These are phyloP conservation scores for Stenodema calcarata DNA, from an alignment of 2,888 invertebrate genomes.

Conservation along the genomic window DNA sequence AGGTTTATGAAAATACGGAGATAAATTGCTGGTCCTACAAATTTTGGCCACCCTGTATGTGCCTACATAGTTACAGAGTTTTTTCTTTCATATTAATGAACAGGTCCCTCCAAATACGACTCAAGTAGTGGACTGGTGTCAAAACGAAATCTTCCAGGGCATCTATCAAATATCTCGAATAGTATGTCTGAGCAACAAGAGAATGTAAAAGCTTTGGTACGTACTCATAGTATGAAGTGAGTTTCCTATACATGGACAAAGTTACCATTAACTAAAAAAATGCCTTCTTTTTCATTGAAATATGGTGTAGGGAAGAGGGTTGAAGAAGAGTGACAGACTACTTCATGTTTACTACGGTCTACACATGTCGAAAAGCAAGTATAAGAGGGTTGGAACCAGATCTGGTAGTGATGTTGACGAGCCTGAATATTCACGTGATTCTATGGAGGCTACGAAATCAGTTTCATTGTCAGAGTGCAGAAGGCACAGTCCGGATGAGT, in stretches of 20 bases:
- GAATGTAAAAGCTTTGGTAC: neutral
- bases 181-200: neutral
- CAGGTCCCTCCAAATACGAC: neutral
- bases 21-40: too few species aligned
- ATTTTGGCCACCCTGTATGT: too few species aligned
- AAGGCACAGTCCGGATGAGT: neutral
- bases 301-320: neutral
- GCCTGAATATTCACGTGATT: neutral
- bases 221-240: neutral
- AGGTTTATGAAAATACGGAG: too few species aligned
- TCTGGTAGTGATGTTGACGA: neutral
- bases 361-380: neutral
- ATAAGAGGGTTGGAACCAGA: neutral
- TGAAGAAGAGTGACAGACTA: neutral
- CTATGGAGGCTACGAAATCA: neutral
- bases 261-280: neutral
- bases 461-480: neutral
- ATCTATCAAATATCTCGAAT: neutral
- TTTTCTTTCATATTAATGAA: too few species aligned
- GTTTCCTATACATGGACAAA: neutral
- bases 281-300: neutral
- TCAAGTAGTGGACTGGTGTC: neutral
- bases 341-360: neutral
- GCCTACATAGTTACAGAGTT: too few species aligned
- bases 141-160: neutral